Percentiles rank a stretch among this genome's conserved stretches.
Evolutionary conservation across 2,888 invertebrate species (phyloP).

Genomic region (Cephalotes varians): DNA sequence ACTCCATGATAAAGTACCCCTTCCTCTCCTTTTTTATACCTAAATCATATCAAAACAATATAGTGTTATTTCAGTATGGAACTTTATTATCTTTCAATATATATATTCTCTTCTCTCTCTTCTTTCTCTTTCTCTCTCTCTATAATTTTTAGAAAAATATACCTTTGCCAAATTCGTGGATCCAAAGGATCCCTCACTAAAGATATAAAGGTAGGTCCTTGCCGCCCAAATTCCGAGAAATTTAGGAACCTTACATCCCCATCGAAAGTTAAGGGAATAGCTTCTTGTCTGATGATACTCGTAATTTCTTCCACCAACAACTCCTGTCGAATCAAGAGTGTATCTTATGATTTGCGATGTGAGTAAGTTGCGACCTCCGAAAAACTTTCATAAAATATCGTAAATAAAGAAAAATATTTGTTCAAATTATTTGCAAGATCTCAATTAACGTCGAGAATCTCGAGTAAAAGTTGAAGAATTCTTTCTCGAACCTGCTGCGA

Average conservation of each 20-base stretch:
- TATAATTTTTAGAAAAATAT: slow-evolving; percentile 50
- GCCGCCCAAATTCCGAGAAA: slow-evolving; percentile 87
- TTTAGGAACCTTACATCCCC: slow-evolving; percentile 88
- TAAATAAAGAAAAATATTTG: background rate
- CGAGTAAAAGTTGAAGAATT: background rate
- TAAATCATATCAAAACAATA: slow-evolving; percentile 47
- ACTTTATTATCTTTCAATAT: background rate
- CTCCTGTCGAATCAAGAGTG: slow-evolving; percentile 83
- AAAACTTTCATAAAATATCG: background rate
- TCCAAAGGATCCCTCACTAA: slow-evolving; percentile 88
- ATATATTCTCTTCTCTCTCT: background rate
- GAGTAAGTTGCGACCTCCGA: background rate
- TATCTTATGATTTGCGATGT: background rate
- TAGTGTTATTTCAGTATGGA: background rate
- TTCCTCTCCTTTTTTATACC: slow-evolving; percentile 82
- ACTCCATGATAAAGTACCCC: slow-evolving; percentile 85
- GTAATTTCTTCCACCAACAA: slow-evolving; percentile 87
- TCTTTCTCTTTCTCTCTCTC: background rate
- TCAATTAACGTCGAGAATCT: background rate
- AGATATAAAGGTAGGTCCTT: slow-evolving; percentile 88
- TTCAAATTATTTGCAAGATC: background rate
- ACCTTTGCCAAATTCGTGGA: slow-evolving; percentile 86
- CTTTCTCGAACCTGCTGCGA: slow-evolving; percentile 84
- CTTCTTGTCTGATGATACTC: slow-evolving; percentile 86
- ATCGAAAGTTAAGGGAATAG: slow-evolving; percentile 88